A percentile compares a stretch with the other conserved stretches of the same genome.
Conservation (phyloP, 2,797 vertebrate genomes). For the Pantherophis alleghaniensis region DNA sequence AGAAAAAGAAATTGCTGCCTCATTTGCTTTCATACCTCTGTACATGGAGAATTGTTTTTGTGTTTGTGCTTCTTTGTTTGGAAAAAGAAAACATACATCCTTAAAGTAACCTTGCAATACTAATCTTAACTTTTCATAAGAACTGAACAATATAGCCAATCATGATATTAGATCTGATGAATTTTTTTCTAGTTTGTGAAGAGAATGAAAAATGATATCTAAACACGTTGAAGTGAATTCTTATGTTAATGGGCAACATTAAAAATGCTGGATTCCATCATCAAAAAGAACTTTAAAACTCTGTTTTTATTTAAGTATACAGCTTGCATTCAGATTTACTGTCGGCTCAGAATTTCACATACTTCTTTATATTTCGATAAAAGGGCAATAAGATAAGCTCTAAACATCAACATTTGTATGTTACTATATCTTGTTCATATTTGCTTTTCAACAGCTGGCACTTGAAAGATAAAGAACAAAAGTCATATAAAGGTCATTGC, state of each 20-base stretch:
- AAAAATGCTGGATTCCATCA: background rate
- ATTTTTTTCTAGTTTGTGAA: background rate
- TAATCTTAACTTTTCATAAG: background rate
- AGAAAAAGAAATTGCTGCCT: background rate
- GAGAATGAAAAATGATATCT: background rate
- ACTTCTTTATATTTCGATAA: background rate
- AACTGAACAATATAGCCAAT: background rate
- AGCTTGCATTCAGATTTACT: background rate
- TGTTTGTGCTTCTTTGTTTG: background rate
- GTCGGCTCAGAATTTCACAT: background rate
- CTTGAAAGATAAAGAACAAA: background rate
- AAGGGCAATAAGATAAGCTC: background rate
- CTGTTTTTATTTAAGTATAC: background rate
- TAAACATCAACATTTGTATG: background rate
- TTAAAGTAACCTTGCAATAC: background rate
- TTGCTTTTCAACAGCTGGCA: background rate
- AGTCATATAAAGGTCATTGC: background rate
- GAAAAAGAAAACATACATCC: background rate
- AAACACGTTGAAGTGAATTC: background rate
- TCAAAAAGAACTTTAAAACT: background rate
- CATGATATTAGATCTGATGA: background rate
- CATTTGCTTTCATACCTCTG: background rate
- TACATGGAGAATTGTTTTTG: background rate
- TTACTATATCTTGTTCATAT: background rate
- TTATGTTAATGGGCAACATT: background rate